Percentiles rank a stretch among this genome's conserved stretches.
These are phyloP conservation scores for Apamea sordens DNA, from an alignment of 2,888 invertebrate species.

Conservation along the genomic window DNA sequence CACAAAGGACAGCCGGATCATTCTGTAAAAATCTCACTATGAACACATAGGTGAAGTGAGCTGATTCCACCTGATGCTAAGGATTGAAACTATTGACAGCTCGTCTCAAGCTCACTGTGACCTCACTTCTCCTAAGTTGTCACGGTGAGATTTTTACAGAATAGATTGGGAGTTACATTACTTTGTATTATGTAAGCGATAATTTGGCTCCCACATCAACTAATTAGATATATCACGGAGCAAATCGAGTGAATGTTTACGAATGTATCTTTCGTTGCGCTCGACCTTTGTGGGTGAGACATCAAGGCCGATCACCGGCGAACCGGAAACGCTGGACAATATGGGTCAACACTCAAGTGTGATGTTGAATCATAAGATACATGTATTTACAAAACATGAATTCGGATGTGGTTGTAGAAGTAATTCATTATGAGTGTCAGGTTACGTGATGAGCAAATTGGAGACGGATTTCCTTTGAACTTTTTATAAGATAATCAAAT, in stretches of 20 bases:
- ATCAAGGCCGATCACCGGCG: conserved; percentile 73
- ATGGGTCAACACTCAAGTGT: conserved; percentile 74
- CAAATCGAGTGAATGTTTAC: conserved; percentile 69
- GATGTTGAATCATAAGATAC: conserved; percentile 58
- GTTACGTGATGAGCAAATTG: conserved; percentile 41
- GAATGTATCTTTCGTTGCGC: conserved; percentile 69
- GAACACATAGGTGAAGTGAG: background rate
- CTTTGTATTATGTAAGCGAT: conserved; percentile 39
- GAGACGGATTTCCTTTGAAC: conserved; percentile 42
- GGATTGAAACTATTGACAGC: background rate
- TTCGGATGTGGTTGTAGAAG: conserved; percentile 32
- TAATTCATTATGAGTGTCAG: conserved; percentile 35
- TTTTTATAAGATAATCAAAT: conserved; percentile 32
- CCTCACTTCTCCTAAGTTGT: background rate
- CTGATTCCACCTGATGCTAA: background rate
- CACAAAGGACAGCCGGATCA: background rate
- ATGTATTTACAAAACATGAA: conserved; percentile 32
- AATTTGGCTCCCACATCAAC: conserved; percentile 44
- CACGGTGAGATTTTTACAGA: background rate
- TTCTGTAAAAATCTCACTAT: background rate
- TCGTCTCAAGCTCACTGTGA: background rate
- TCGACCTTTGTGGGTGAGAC: conserved; percentile 73
- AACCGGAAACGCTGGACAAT: conserved; percentile 75
- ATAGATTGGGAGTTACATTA: conserved; percentile 29
- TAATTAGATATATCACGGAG: conserved; percentile 61